phyloP scores from a whole-genome alignment of 2,113 vertebrate genomes.

The Prietella phreatophila region DNA sequence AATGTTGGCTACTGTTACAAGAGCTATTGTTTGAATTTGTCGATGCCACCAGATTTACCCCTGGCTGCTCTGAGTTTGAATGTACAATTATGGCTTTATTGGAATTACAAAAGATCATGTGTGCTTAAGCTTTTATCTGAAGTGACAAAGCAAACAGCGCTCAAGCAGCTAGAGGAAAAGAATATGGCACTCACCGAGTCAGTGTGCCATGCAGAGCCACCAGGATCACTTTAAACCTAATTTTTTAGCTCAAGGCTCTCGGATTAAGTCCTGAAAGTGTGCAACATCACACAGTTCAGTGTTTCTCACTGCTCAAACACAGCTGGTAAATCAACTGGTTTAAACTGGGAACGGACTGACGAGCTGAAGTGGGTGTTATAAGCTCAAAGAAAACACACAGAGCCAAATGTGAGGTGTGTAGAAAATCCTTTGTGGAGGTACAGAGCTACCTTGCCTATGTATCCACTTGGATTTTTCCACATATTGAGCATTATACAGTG shows the following conservation, averaged over 20 bases:
- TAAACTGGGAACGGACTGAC: neutral
- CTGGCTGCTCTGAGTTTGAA: conserved; percentile 58
- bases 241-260: neutral
- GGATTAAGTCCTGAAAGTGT: conserved; percentile 5
- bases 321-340: neutral
- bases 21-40: conserved; percentile 15
- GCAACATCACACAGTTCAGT: neutral
- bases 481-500: neutral
- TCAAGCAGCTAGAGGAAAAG: neutral
- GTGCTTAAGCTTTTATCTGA: conserved; percentile 58
- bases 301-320: neutral
- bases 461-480: neutral
- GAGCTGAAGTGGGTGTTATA: neutral
- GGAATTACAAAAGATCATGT: conserved; percentile 55
- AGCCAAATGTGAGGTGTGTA: neutral
- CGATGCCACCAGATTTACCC: conserved; percentile 38
- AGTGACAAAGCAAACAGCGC: conserved; percentile 55
- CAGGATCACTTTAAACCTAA: conserved; percentile 5
- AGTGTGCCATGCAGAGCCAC: neutral
- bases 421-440: neutral
- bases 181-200: neutral
- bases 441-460: neutral
- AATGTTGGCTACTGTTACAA: conserved; percentile 26
- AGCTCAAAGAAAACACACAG: neutral
- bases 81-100: conserved; percentile 58